Evolutionary conservation across 1,140 invertebrate genomes (phyloP).

Genomic region (Dreissena polymorpha): DNA sequence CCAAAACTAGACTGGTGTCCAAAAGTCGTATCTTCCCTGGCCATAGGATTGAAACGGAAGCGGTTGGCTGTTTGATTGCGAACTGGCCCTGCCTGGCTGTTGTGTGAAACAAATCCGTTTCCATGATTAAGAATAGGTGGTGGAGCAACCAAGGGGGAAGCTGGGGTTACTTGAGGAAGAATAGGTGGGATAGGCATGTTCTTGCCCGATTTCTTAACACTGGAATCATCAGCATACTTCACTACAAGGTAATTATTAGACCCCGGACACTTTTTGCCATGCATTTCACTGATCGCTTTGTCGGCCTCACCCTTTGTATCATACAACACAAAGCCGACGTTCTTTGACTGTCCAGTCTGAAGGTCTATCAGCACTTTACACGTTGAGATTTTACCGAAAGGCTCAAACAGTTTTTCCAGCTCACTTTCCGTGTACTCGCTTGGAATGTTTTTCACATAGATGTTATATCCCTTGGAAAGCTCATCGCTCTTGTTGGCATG

Average conservation of each 20-base stretch:
- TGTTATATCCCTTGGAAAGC: slow-evolving; percentile 95
- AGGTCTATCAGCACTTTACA: slow-evolving; percentile 93
- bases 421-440: slow-evolving; percentile 84
- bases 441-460: slow-evolving; percentile 95
- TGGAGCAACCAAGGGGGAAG: slow-evolving; percentile 8
- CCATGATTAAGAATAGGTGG: slow-evolving; percentile 44
- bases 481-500: slow-evolving; percentile 94
- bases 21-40: slow-evolving; percentile 1
- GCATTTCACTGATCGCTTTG: slow-evolving; percentile 90
- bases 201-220: slow-evolving; percentile 81
- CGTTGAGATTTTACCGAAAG: slow-evolving; percentile 93
- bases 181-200: slow-evolving; percentile 22
- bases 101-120: slow-evolving; percentile 30
- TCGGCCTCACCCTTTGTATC: slow-evolving; percentile 85
- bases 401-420: slow-evolving; percentile 90
- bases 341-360: slow-evolving; percentile 89
- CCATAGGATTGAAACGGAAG: slow-evolving; percentile 64
- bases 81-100: slow-evolving; percentile 38
- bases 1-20: slow-evolving; percentile 10
- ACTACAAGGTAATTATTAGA: slow-evolving; percentile 90
- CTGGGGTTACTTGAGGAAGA: background rate
- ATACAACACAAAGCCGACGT: slow-evolving; percentile 92
- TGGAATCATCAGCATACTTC: slow-evolving; percentile 94
- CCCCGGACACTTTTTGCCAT: slow-evolving; percentile 91
- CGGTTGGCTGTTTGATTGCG: slow-evolving; percentile 35